Evolutionary conservation across 1,140 invertebrate species (phyloP), one percentile per base, ranked within the genome.

Genomic region (Apis laboriosa): DNA sequence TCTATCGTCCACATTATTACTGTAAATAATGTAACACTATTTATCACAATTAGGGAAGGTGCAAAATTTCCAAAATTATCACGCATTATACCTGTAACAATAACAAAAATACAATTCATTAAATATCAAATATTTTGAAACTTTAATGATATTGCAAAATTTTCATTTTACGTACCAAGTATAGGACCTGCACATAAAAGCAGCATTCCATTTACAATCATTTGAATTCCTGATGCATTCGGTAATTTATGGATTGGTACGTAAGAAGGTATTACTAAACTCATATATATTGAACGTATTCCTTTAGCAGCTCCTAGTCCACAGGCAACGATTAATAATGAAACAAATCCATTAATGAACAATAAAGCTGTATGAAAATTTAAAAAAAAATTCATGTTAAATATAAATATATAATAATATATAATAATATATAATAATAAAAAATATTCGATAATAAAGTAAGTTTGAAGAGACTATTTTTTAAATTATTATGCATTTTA

Each of bases 251-350:
- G 95, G 43, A 96, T 87, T 0, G 96, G 95, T 12, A 96, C 95
- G 86, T 96, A 95, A 84, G 92, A 95, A 1, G 96, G 96, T 79
- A 97, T 95, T 1, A 96, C 95, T 13, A 96, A 90, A 1, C 94
- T 94, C 91, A 96, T 95, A 86, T 96, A 96, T 0, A 96, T 96
- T 43, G 96, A 95, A 72, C 96, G 92, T 55, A 96, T 93, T 0
- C 96, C 96, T 92, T 96, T 97, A 19, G 96, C 95, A 8, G 96
- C 92, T 4, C 96, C 96, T 53, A 97, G 61, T 75, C 90, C 91
- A 53, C 84, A 53, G 0, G 86, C 89, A 13, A 90, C 75, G 3
- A 80, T 11, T 5, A 90, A 1, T 12, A 91, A 49, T 2, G 81
- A 43, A 2, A 15, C 15, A 73, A 94, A 95, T 7, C 92, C 90